phyloP scores from a whole-genome alignment of 2,797 vertebrate species.

The Danionella dracula region DNA sequence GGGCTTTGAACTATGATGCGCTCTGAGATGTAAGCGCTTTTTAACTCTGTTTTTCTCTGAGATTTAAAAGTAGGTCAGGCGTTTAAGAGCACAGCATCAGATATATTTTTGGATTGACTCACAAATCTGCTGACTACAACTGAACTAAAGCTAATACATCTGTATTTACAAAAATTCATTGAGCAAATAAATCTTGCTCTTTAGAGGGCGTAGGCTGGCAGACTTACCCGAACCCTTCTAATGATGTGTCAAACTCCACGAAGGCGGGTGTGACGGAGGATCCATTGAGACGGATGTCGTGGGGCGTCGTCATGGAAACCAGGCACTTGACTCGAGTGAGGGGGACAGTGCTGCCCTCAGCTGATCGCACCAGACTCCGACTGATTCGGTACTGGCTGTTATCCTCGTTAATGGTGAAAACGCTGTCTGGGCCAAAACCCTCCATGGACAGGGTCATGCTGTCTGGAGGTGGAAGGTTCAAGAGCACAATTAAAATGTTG shows the following conservation, averaged over 20 bases:
- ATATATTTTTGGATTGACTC: not conserved
- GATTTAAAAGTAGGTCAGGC: conserved; percentile 25
- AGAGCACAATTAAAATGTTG: no score
- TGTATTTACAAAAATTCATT: not conserved
- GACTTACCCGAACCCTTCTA: conserved; percentile 92
- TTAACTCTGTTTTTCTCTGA: conserved; percentile 7
- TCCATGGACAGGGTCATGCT: conserved; percentile 89
- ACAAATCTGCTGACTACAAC: not conserved
- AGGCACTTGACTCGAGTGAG: conserved; percentile 96
- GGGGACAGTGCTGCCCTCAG: conserved; percentile 94
- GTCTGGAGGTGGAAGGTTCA: conserved; percentile 70
- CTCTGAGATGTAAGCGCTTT: conserved; percentile 16
- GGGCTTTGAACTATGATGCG: conserved; percentile 25
- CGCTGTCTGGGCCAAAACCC: conserved; percentile 87
- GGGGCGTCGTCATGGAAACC: conserved; percentile 98
- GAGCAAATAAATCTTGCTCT: not conserved
- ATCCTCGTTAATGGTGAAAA: conserved; percentile 87
- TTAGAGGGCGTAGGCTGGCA: not conserved
- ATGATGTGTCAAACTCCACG: conserved; percentile 92
- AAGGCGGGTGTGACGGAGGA: conserved; percentile 90
- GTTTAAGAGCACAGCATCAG: not conserved
- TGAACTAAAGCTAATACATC: conserved; percentile 6
- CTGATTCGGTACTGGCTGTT: conserved; percentile 91
- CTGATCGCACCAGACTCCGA: conserved; percentile 90
- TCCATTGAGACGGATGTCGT: conserved; percentile 94